phyloP scores from a whole-genome alignment of 1,140 invertebrate species.

The Orchesella cincta region DNA sequence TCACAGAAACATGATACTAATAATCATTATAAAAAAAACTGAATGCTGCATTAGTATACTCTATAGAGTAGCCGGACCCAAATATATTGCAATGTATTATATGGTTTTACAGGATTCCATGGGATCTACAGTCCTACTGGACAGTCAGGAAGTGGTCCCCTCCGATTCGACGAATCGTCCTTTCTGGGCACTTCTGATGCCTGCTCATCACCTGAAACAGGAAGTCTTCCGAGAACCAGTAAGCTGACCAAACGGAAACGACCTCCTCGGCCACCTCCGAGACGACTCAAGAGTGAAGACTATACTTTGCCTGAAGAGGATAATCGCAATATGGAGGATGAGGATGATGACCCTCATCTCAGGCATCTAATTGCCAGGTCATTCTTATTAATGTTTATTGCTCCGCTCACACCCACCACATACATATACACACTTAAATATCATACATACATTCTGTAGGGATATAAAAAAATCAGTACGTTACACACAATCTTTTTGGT shows the following conservation, averaged over 20 bases:
- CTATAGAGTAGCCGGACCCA: too few relatives aligned
- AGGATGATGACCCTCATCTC: constrained; percentile 49
- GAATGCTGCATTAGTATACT: too few relatives aligned
- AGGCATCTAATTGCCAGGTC: constrained; percentile 50
- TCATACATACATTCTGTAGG: too few relatives aligned
- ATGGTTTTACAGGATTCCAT: constrained; percentile 47
- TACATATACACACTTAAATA: too few relatives aligned
- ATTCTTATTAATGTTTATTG: constrained; percentile 6
- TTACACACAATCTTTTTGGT: too few relatives aligned
- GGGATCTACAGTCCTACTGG: constrained; percentile 47
- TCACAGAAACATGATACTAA: background rate
- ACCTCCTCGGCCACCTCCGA: constrained; percentile 49
- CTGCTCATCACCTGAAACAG: constrained; percentile 51
- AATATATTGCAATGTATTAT: too few relatives aligned
- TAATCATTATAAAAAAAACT: too few relatives aligned
- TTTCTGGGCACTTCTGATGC: constrained; percentile 50
- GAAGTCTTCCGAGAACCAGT: constrained; percentile 48
- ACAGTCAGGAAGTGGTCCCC: constrained; percentile 46
- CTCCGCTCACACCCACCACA: background rate
- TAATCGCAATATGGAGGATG: constrained; percentile 40
- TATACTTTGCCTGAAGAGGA: constrained; percentile 48
- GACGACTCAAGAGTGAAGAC: constrained; percentile 48
- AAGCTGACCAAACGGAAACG: constrained; percentile 51
- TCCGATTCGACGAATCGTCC: constrained; percentile 50
- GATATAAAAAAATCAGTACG: too few relatives aligned